Evolutionary conservation across 2,888 invertebrate genomes (phyloP).

Genomic region (Hirtodrosophila alboralis): DNA sequence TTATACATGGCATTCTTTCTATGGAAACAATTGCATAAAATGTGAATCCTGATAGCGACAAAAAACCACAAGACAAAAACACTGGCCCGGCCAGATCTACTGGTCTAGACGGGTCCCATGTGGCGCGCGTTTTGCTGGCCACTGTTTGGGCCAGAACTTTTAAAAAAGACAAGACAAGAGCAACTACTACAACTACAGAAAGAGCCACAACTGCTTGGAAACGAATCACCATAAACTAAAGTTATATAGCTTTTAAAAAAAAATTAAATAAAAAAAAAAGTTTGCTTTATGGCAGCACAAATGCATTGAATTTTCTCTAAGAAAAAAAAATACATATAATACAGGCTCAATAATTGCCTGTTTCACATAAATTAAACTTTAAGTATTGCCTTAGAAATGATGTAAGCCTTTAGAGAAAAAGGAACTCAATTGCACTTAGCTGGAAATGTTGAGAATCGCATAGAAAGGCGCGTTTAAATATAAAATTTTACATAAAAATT

Average conservation of each 20-base stretch:
- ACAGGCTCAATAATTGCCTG: too few species aligned
- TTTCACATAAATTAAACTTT: too few species aligned
- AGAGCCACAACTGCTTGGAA: slow-evolving; percentile 9
- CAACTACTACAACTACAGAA: slow-evolving; percentile 3
- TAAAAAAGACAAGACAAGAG: slow-evolving; percentile 25
- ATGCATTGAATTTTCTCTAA: slow-evolving; percentile 8
- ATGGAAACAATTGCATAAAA: slow-evolving; percentile 73
- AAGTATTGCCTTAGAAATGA: too few species aligned
- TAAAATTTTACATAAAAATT: too few species aligned
- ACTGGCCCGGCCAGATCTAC: slow-evolving; percentile 24
- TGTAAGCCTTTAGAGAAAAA: too few species aligned
- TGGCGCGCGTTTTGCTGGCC: slow-evolving; percentile 45
- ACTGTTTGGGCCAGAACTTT: slow-evolving; percentile 15
- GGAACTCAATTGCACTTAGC: too few species aligned
- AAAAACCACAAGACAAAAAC: slow-evolving; percentile 50
- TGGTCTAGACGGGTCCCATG: slow-evolving; percentile 48
- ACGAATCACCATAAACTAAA: slow-evolving; percentile 47
- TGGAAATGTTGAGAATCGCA: slow-evolving; percentile 10
- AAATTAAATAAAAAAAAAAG: too few species aligned
- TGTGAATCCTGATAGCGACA: slow-evolving; percentile 78
- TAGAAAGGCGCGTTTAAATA: too few species aligned
- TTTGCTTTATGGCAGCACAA: slow-evolving; percentile 31
- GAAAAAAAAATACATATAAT: neutral
- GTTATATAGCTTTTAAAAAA: slow-evolving; percentile 19
- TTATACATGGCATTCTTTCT: slow-evolving; percentile 66